A percentile compares a stretch with the other conserved stretches of the same genome.
These are phyloP conservation scores for Pandemis cinnamomeana DNA, from an alignment of 2,888 invertebrate species.

Conservation along the genomic window DNA sequence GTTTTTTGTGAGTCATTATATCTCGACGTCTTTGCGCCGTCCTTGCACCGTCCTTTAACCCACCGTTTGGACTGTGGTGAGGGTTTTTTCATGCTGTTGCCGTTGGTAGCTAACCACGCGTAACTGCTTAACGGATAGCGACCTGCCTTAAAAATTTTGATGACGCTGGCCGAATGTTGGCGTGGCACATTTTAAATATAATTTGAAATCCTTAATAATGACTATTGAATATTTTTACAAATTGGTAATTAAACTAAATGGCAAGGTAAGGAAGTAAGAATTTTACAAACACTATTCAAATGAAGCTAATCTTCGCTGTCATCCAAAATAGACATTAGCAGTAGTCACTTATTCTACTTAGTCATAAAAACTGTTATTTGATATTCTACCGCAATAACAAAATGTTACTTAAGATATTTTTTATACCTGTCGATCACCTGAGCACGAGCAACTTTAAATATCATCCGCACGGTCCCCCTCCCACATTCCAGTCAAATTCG, in stretches of 20 bases:
- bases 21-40: constrained; percentile 48
- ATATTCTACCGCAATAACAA: neutral
- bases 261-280: neutral
- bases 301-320: neutral
- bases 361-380: too few relatives aligned
- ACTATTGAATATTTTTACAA: too few relatives aligned
- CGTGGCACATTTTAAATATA: neutral
- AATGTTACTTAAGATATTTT: neutral
- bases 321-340: neutral
- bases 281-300: neutral
- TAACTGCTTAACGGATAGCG: constrained; percentile 64
- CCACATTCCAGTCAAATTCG: constrained; percentile 51
- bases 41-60: constrained; percentile 66
- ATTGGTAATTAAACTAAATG: neutral
- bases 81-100: constrained; percentile 51
- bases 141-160: constrained; percentile 60
- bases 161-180: constrained; percentile 50
- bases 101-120: constrained; percentile 55
- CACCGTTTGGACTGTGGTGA: constrained; percentile 48
- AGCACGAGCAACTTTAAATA: neutral
- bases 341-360: too few relatives aligned
- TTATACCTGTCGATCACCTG: constrained; percentile 12
- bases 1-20: constrained; percentile 52
- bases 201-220: neutral
- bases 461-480: constrained; percentile 36